phyloP scores from a whole-genome alignment of 2,113 vertebrate genomes.

The Microtus richardsoni region DNA sequence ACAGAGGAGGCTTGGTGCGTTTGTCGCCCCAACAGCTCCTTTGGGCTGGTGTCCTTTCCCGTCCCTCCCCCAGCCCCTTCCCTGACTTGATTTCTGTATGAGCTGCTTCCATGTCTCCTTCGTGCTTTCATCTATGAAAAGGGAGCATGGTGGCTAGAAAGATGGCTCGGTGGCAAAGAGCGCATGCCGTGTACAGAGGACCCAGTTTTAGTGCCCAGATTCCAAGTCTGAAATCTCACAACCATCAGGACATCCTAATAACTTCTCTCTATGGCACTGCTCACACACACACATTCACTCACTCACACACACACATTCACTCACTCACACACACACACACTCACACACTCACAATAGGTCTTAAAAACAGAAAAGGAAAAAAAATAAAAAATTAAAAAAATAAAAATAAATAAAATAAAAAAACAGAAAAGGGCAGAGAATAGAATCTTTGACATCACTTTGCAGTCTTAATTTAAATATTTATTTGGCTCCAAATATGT shows the following conservation, averaged over 20 bases:
- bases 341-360: not conserved
- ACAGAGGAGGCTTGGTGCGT: not conserved
- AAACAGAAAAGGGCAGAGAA: not conserved
- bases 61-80: not conserved
- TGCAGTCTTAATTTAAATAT: not conserved
- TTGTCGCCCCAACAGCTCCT: not conserved
- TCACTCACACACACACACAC: not conserved
- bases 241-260: not conserved
- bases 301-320: not conserved
- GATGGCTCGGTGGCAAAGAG: not conserved
- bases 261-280: not conserved
- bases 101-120: not conserved
- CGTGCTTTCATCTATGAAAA: not conserved
- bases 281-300: too few relatives aligned
- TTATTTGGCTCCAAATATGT: not conserved
- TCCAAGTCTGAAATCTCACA: not conserved
- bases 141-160: not conserved
- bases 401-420: too few relatives aligned
- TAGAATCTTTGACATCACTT: not conserved
- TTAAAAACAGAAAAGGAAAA: not conserved
- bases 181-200: not conserved
- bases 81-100: not conserved
- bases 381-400: too few relatives aligned
- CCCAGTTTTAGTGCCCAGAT: not conserved
- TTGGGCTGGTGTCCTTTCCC: not conserved